Conservation (phyloP, 2,888 invertebrate genomes). For the Dromius quadrimaculatus region DNA sequence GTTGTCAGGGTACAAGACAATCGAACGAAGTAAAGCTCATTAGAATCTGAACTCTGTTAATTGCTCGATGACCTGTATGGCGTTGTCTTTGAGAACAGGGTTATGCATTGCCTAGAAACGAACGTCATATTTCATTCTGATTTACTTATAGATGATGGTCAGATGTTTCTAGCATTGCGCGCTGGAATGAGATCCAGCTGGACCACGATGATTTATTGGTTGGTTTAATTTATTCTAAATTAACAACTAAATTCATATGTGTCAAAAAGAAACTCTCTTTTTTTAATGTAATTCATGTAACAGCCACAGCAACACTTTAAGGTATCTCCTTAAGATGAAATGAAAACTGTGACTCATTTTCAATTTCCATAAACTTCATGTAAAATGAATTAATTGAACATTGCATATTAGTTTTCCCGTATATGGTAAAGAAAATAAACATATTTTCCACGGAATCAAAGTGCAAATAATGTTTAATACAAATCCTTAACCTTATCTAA, state of each 20-base stretch:
- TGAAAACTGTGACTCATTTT: too few species aligned
- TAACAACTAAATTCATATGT: not conserved
- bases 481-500: constrained; percentile 37
- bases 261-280: not conserved
- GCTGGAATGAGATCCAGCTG: constrained; percentile 10
- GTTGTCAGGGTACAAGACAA: constrained; percentile 50
- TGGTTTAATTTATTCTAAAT: not conserved
- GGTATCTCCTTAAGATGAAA: too few species aligned
- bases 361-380: too few species aligned
- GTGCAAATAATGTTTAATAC: not conserved
- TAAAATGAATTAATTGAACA: too few species aligned
- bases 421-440: constrained; percentile 2
- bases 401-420: not conserved
- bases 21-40: constrained; percentile 43
- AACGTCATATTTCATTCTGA: constrained; percentile 31
- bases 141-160: constrained; percentile 8
- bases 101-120: not conserved
- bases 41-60: constrained; percentile 51
- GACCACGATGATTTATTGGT: not conserved
- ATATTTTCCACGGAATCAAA: not conserved
- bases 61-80: constrained; percentile 43
- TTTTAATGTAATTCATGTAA: too few species aligned
- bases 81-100: constrained; percentile 4
- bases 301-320: too few species aligned
- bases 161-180: constrained; percentile 21